Evolutionary conservation across 2,888 invertebrate species (phyloP), one percentile per base, ranked within the genome.

Genomic region (Teleogryllus oceanicus): DNA sequence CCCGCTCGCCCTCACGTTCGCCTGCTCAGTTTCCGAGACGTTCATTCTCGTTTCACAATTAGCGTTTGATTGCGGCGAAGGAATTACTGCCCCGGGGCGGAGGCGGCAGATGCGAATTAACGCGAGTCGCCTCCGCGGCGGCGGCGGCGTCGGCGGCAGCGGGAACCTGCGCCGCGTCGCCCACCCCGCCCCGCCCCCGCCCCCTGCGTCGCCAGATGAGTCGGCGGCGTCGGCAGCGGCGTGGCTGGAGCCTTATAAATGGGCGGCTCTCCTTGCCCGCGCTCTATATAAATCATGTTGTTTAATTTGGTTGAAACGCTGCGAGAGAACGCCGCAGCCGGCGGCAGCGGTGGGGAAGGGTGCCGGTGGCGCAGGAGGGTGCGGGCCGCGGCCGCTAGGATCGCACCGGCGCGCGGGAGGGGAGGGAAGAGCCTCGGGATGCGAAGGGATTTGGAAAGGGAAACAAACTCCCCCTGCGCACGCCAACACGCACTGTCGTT

Each of bases 31-130:
- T 62, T 62, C 62, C 16, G 62, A 62, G 62, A 62, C 62, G 13
- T n/a, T 62, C 62, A 62, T 62, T n/a, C 62, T 62, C 62, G n/a
- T 62, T 62, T 62, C 62, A 62, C 62, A 62, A 62, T 62, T 62
- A 62, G 62, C n/a, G 62, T 62, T 62, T 62, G 62, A 62, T 62
- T 62, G 62, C 62, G n/a, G n/a, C 62, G 62, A 62, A n/a, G 62
- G n/a, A 62, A 62, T 18, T 62, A 13, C n/a, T 62, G 13, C 12
- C 13, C 62, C 62, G 13, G n/a, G 13, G 62, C n/a, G 62, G 0
- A 62, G 16, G 62, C n/a, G n/a, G 62, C n/a, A 62, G 16, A 62
- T 13, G 62, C 62, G 62, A 62, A 62, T 62, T 13, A 62, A 62
- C 13, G 16, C 62, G 62, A 62, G 62, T n/a, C n/a, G 62, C 62